Conservation (phyloP, 2,888 invertebrate species). For the Cephalotes varians region DNA sequence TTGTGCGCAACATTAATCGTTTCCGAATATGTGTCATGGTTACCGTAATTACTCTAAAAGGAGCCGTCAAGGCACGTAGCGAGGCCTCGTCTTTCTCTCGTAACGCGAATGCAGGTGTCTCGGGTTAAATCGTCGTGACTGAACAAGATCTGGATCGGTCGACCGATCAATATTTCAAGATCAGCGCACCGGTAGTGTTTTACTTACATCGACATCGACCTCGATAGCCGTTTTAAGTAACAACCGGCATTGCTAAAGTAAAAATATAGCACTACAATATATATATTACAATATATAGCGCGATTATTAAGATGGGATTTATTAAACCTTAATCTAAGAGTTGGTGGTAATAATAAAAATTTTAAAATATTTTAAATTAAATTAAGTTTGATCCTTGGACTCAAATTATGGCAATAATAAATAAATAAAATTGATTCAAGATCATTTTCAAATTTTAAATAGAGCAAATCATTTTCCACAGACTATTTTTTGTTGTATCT, state of each 20-base stretch:
- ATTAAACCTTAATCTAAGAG: not conserved
- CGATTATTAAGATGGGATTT: not conserved
- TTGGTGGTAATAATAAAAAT: not conserved
- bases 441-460: not conserved
- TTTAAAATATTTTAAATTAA: not conserved
- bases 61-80: constrained; percentile 61
- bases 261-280: too few relatives aligned
- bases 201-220: constrained; percentile 56
- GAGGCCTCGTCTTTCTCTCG: constrained; percentile 15
- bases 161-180: constrained; percentile 69
- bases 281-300: too few relatives aligned
- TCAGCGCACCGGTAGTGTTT: constrained; percentile 63
- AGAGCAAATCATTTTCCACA: not conserved
- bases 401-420: not conserved
- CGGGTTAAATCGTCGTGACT: constrained; percentile 48
- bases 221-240: constrained; percentile 32
- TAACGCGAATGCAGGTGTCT: constrained; percentile 58
- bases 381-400: not conserved
- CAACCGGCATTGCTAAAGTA: not conserved
- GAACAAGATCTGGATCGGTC: constrained; percentile 61
- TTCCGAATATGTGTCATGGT: constrained; percentile 62
- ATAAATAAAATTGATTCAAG: not conserved
- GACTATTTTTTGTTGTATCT: not conserved
- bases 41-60: constrained; percentile 66
- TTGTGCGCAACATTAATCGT: constrained; percentile 7